Evolutionary conservation across 2,888 invertebrate genomes (phyloP).

Genomic region (Drosophila robusta): DNA sequence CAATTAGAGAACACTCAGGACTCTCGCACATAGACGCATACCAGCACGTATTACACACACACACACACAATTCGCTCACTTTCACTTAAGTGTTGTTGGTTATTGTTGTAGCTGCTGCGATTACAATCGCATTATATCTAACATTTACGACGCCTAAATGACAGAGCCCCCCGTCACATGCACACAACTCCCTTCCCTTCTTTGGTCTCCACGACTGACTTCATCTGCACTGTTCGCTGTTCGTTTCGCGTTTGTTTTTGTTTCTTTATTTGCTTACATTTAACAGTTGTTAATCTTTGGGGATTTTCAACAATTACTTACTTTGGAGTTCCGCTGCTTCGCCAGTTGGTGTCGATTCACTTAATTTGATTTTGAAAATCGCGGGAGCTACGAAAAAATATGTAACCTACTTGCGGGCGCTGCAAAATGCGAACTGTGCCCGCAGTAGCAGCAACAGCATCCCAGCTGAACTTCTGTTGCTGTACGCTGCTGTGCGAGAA

Average conservation of each 20-base stretch:
- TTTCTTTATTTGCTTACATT: background rate
- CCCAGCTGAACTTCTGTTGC: constrained; percentile 36
- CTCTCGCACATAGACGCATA: constrained; percentile 13
- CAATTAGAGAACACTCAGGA: constrained; percentile 37
- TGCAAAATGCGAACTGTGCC: constrained; percentile 65
- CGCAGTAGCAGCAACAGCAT: constrained; percentile 54
- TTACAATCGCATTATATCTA: constrained; percentile 48
- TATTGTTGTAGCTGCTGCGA: constrained; percentile 29
- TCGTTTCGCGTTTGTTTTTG: background rate
- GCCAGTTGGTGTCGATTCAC: background rate
- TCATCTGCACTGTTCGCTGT: background rate
- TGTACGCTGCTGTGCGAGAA: constrained; percentile 47
- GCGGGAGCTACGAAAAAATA: constrained; percentile 55
- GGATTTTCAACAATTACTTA: constrained; percentile 13
- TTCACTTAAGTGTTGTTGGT: constrained; percentile 17
- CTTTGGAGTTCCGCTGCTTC: constrained; percentile 1
- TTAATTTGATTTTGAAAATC: constrained; percentile 21
- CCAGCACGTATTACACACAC: constrained; percentile 8
- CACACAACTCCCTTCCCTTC: background rate
- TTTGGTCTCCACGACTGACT: background rate
- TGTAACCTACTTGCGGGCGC: constrained; percentile 78
- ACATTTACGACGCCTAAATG: constrained; percentile 49
- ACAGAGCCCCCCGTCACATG: constrained; percentile 16
- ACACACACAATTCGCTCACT: constrained; percentile 7
- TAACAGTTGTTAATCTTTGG: background rate